Evolutionary conservation across 2,113 vertebrate species (phyloP).

Genomic region (Anas platyrhynchos): DNA sequence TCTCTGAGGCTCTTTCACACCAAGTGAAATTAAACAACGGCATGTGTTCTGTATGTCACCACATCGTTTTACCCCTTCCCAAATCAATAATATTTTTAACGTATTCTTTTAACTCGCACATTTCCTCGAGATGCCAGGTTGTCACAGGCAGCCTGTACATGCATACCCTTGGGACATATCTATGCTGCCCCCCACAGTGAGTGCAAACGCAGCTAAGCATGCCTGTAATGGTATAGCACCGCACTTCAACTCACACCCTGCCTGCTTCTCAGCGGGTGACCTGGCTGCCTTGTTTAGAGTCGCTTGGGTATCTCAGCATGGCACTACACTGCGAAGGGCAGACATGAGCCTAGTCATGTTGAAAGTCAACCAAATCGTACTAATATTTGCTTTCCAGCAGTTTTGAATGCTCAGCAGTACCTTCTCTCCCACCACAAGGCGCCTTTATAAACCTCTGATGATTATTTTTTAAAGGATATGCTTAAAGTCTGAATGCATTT

Average conservation of each 20-base stretch:
- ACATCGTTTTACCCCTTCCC: background rate
- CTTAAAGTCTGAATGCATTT: background rate
- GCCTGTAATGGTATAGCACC: background rate
- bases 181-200: accelerated
- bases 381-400: background rate
- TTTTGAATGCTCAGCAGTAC: background rate
- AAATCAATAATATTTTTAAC: background rate
- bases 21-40: background rate
- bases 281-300: background rate
- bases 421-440: background rate
- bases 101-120: background rate
- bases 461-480: background rate
- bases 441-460: background rate
- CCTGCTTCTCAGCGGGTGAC: background rate
- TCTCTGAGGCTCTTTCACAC: background rate
- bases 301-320: background rate
- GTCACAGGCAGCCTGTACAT: background rate
- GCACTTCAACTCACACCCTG: accelerated
- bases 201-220: background rate
- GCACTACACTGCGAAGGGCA: background rate
- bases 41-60: accelerated
- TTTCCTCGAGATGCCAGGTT: background rate
- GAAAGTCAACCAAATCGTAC: background rate
- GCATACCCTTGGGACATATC: background rate
- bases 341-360: background rate